These are phyloP conservation scores for Nipponacmea schrenckii DNA, from an alignment of 2,888 invertebrate genomes.

Conservation along the genomic window DNA sequence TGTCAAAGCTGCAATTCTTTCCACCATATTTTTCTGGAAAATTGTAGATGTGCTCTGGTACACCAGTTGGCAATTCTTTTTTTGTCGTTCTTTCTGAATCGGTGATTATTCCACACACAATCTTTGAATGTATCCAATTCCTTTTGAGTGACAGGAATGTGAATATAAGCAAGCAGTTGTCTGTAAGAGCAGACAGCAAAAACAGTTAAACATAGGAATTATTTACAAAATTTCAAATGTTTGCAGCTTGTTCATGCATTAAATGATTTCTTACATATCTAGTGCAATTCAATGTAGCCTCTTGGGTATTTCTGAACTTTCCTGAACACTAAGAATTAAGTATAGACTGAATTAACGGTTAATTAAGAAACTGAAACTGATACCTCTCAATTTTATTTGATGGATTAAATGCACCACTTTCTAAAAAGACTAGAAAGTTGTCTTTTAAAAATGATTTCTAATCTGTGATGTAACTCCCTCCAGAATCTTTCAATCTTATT, in stretches of 20 bases:
- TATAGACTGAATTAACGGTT: too few species aligned
- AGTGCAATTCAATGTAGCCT: too few species aligned
- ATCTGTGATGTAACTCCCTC: not conserved
- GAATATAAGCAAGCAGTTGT: not conserved
- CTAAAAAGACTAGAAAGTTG: not conserved
- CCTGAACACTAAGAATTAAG: too few species aligned
- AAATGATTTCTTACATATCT: too few species aligned
- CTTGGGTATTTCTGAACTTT: too few species aligned
- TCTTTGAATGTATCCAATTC: constrained; percentile 3
- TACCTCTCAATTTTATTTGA: not conserved
- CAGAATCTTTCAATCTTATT: not conserved
- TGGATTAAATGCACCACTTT: not conserved
- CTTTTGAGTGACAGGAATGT: not conserved
- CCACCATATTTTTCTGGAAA: constrained; percentile 1
- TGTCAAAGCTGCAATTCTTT: not conserved
- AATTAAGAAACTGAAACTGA: too few species aligned
- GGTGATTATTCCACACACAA: not conserved
- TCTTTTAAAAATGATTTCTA: not conserved
- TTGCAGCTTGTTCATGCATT: too few species aligned
- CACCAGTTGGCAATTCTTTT: not conserved
- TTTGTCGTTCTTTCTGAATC: not conserved
- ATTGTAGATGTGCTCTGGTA: not conserved
- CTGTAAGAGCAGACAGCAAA: too few species aligned
- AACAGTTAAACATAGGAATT: too few species aligned
- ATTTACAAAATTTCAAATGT: too few species aligned